Percentiles rank a stretch among this genome's conserved stretches.
These are phyloP conservation scores for Balearica regulorum DNA, from an alignment of 2,797 vertebrate genomes.

Conservation along the genomic window DNA sequence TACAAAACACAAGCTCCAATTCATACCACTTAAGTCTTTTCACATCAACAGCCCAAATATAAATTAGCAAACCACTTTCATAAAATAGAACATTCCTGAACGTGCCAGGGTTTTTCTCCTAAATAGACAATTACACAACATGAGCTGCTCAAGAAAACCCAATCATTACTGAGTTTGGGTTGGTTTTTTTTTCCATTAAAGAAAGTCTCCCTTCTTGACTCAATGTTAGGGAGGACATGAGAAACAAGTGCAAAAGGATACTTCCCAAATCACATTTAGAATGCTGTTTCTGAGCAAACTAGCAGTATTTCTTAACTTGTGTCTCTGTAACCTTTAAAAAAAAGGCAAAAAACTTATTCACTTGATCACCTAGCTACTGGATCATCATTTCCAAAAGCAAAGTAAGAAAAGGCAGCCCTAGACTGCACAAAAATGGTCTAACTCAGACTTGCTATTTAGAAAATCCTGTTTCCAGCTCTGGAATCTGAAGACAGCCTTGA, in stretches of 20 bases:
- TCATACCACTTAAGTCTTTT: not conserved
- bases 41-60: not conserved
- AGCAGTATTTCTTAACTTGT: not conserved
- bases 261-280: not conserved
- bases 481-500: not conserved
- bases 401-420: not conserved
- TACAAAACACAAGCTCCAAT: not conserved
- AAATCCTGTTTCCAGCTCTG: not conserved
- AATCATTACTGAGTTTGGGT: not conserved
- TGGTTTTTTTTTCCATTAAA: not conserved
- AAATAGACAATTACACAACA: not conserved
- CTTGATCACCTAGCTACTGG: not conserved
- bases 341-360: not conserved
- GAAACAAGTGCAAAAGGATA: not conserved
- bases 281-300: not conserved
- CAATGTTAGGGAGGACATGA: not conserved
- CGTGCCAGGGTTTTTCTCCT: not conserved
- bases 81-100: not conserved
- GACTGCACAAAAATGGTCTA: not conserved
- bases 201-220: not conserved
- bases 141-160: not conserved
- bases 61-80: not conserved
- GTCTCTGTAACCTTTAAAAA: not conserved
- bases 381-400: not conserved
- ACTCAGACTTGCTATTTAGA: not conserved